Conservation (phyloP, 1,140 invertebrate species). For the Adelges cooleyi region DNA sequence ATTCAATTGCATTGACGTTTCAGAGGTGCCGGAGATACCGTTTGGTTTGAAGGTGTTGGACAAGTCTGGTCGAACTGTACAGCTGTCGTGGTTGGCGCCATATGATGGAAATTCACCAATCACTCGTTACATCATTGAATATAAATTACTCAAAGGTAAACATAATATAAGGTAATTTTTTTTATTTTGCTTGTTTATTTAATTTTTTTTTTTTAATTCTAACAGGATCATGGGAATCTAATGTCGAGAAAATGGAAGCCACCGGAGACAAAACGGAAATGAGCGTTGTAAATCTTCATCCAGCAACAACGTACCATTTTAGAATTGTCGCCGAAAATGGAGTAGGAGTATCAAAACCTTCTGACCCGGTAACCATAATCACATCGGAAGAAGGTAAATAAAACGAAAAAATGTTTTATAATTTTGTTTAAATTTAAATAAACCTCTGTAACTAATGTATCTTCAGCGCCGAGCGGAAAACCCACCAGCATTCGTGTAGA, state of each 20-base stretch:
- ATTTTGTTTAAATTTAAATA: background rate
- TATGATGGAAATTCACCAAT: slow-evolving; percentile 94
- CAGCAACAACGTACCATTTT: slow-evolving; percentile 84
- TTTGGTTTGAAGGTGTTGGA: slow-evolving; percentile 81
- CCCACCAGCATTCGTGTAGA: slow-evolving; percentile 75
- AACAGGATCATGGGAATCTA: slow-evolving; percentile 50
- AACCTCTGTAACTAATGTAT: slow-evolving; percentile 2
- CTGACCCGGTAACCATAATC: slow-evolving; percentile 81
- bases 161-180: slow-evolving; percentile 4
- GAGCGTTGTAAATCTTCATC: slow-evolving; percentile 74
- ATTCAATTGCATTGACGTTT: slow-evolving; percentile 30
- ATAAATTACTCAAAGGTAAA: slow-evolving; percentile 80
- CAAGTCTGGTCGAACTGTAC: slow-evolving; percentile 78
- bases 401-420: background rate
- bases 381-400: slow-evolving; percentile 75
- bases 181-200: background rate
- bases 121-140: slow-evolving; percentile 81
- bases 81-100: slow-evolving; percentile 82
- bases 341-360: slow-evolving; percentile 81
- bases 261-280: slow-evolving; percentile 76
- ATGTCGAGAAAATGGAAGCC: slow-evolving; percentile 72
- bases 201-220: slow-evolving; percentile 25
- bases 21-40: slow-evolving; percentile 87
- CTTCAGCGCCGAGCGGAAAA: slow-evolving; percentile 61
- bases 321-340: slow-evolving; percentile 89